Evolutionary conservation across 2,888 invertebrate species (phyloP).

Genomic region (Silvanus unidentatus): DNA sequence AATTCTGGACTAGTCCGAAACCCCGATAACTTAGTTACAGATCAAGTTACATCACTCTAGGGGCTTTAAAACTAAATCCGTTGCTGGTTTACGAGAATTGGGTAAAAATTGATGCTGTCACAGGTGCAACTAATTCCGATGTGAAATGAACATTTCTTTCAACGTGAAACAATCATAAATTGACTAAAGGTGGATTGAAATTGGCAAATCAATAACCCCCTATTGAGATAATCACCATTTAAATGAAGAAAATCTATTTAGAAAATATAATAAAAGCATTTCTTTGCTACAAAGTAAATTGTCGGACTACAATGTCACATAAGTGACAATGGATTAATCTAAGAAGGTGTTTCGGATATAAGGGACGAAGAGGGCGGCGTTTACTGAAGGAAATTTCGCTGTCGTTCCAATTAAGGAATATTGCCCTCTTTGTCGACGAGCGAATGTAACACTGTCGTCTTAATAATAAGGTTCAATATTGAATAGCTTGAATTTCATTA

Average conservation of each 20-base stretch:
- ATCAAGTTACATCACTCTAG: conserved; percentile 30
- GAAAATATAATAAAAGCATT: conserved; percentile 21
- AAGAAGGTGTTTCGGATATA: conserved; percentile 22
- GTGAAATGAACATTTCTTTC: too few relatives aligned
- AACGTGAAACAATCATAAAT: conserved; percentile 4
- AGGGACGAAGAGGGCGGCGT: conserved; percentile 14
- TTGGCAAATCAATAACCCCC: too few relatives aligned
- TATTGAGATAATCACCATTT: too few relatives aligned
- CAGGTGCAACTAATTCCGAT: too few relatives aligned
- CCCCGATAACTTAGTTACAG: conserved; percentile 36
- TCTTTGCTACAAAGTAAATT: conserved; percentile 20
- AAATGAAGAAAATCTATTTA: conserved; percentile 12
- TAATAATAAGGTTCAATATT: conserved; percentile 17
- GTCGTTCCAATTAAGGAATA: conserved; percentile 28
- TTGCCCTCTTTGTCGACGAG: conserved; percentile 17
- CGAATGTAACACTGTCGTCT: conserved; percentile 8
- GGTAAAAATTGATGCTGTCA: too few relatives aligned
- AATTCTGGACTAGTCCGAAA: conserved; percentile 30
- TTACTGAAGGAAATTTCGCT: conserved; percentile 22
- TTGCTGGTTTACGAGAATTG: conserved; percentile 16
- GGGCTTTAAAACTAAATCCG: conserved; percentile 19
- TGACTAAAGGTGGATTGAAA: neutral
- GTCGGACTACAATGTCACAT: conserved; percentile 27
- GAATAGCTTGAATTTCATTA: conserved; percentile 14
- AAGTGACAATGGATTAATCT: conserved; percentile 31